Evolutionary conservation across 2,113 vertebrate species (phyloP).

Genomic region (Platysteira castanea): DNA sequence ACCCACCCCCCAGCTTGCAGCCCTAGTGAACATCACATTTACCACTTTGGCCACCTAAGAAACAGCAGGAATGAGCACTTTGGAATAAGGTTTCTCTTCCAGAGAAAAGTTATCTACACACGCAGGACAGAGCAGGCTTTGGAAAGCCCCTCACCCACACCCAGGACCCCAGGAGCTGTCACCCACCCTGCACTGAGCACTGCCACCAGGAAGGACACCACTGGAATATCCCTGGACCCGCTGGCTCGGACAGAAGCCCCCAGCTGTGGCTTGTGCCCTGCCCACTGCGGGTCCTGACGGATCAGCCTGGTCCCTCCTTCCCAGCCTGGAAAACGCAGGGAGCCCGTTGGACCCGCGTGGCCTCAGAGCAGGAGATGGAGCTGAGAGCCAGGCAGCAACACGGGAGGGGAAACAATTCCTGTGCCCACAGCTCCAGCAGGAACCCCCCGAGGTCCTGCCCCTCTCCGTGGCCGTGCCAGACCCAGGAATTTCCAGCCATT

Average conservation of each 20-base stretch:
- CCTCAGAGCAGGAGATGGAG: background rate
- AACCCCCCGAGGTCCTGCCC: background rate
- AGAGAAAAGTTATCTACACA: background rate
- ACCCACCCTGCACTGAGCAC: conserved; percentile 4
- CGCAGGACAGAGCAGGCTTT: background rate
- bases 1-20: background rate
- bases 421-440: background rate
- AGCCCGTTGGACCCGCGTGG: fast-evolving
- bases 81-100: background rate
- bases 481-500: background rate
- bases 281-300: background rate
- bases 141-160: conserved; percentile 25
- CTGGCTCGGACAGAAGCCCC: background rate
- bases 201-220: background rate
- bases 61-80: background rate
- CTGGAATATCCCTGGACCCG: background rate
- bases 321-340: background rate
- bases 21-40: background rate
- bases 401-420: background rate
- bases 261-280: background rate
- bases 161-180: conserved; percentile 9
- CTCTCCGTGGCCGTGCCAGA: background rate
- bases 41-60: conserved; percentile 1
- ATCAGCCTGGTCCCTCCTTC: background rate
- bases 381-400: background rate